phyloP scores from a whole-genome alignment of 2,797 vertebrate genomes.

The Tiaroga cobitis region DNA sequence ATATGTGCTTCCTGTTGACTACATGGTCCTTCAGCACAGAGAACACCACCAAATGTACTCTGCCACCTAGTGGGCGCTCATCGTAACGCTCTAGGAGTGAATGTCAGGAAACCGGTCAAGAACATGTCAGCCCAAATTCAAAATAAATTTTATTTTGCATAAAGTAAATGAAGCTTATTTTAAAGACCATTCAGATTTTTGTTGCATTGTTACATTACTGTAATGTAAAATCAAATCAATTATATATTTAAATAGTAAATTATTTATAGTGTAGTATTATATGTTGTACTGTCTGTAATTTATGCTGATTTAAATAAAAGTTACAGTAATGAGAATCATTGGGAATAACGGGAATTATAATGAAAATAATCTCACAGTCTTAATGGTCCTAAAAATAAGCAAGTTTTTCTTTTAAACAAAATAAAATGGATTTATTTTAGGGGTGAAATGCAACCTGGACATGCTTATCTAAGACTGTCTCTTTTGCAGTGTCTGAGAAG shows the following conservation, averaged over 20 bases:
- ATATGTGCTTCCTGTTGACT: conserved; percentile 43
- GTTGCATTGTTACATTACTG: not conserved
- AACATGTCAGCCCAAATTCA: not conserved
- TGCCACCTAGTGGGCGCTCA: conserved; percentile 57
- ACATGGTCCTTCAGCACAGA: not conserved
- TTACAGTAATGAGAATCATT: not conserved
- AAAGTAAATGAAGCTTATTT: not conserved
- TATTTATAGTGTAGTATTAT: conserved; percentile 12
- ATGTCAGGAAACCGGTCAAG: not conserved
- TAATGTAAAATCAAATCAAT: conserved; percentile 6
- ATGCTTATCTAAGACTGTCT: not conserved
- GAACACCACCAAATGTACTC: conserved; percentile 19
- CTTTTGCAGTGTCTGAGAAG: not conserved
- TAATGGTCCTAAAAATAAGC: conserved; percentile 16
- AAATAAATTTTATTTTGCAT: not conserved
- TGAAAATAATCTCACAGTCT: not conserved
- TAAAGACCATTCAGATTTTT: not conserved
- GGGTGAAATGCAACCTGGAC: not conserved
- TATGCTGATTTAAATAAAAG: not conserved
- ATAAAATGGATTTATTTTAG: not conserved
- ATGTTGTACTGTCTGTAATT: not conserved
- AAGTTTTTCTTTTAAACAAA: not conserved
- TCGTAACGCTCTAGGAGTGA: not conserved
- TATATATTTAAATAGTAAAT: not conserved
- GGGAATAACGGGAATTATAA: not conserved